Evolutionary conservation across 2,113 vertebrate genomes (phyloP).

Genomic region (Sander vitreus): DNA sequence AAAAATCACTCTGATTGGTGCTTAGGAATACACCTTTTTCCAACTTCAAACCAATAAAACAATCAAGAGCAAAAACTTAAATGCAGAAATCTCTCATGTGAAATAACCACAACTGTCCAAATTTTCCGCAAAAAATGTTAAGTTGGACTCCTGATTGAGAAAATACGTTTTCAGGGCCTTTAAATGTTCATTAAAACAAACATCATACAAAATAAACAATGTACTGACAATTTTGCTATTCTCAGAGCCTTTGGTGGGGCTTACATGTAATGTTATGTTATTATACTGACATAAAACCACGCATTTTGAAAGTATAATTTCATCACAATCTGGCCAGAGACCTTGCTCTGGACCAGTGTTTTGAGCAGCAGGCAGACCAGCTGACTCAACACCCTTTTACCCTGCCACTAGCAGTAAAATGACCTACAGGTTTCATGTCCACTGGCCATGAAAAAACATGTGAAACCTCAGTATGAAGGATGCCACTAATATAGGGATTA

Average conservation of each 20-base stretch:
- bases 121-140: background rate
- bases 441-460: slow-evolving; percentile 1
- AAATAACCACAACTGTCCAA: background rate
- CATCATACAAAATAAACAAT: background rate
- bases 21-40: no score
- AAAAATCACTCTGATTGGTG: no score
- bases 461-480: background rate
- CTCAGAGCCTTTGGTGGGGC: background rate
- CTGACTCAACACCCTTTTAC: background rate
- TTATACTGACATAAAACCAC: background rate
- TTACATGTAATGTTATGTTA: background rate
- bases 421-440: slow-evolving; percentile 6
- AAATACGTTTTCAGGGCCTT: background rate
- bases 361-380: no score
- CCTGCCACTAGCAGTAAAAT: background rate
- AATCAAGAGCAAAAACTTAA: background rate
- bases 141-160: background rate
- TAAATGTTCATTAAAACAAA: background rate
- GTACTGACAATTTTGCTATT: background rate
- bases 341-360: background rate
- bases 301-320: background rate
- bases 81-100: background rate
- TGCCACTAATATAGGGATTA: background rate
- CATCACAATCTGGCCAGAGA: background rate
- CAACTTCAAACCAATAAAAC: background rate